Evolutionary conservation across 2,888 invertebrate genomes (phyloP).

Genomic region (Brachyptera risi): DNA sequence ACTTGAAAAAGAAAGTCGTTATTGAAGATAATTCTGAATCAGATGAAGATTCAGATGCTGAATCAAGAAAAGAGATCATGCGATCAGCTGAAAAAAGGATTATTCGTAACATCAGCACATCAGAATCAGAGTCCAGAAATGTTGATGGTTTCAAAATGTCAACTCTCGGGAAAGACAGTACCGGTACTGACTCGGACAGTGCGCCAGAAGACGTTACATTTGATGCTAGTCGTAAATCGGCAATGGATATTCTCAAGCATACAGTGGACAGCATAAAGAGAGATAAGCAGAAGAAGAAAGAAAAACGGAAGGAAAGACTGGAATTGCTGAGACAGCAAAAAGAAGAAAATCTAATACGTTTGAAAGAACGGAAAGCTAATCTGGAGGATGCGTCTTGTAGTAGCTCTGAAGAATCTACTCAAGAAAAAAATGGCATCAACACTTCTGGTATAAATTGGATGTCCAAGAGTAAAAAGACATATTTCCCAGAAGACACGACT

Average conservation of each 20-base stretch:
- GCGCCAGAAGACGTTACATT: conserved; percentile 28
- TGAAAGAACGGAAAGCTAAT: conserved; percentile 31
- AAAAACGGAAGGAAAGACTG: conserved; percentile 25
- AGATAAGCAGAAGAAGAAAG: conserved; percentile 26
- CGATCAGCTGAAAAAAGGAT: conserved; percentile 29
- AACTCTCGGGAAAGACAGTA: neutral
- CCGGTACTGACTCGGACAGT: conserved; percentile 26
- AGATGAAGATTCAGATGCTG: conserved; percentile 32
- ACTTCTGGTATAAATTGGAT: neutral
- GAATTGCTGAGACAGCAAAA: conserved; percentile 28
- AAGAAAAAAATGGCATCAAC: conserved; percentile 21
- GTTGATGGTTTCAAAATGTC: neutral
- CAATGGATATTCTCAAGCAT: conserved; percentile 18
- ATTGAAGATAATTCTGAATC: conserved; percentile 19
- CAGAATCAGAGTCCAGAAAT: conserved; percentile 26
- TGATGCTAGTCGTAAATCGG: conserved; percentile 2
- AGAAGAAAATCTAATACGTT: conserved; percentile 31
- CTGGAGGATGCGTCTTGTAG: conserved; percentile 32
- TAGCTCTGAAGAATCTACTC: conserved; percentile 30
- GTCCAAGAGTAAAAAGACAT: neutral
- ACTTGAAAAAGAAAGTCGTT: conserved; percentile 4
- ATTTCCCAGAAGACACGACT: neutral
- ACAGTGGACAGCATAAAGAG: conserved; percentile 23
- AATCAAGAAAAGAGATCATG: conserved; percentile 28
- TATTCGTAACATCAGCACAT: conserved; percentile 28